Conservation (phyloP, 2,888 invertebrate species). For the Hypolimnas misippus region DNA sequence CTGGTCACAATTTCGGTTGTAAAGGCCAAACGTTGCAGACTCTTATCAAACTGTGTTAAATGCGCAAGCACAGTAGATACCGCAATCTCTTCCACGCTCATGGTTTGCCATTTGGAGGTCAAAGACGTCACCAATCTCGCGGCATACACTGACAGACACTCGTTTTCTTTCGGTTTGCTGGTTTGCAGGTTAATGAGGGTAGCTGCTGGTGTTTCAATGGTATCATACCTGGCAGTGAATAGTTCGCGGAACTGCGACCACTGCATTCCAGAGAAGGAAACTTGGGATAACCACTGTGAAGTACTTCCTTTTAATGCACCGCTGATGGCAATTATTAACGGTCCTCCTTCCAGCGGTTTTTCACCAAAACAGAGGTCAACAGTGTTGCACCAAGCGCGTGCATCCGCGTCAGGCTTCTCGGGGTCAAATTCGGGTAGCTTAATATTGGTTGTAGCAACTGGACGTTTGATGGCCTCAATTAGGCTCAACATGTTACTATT, state of each 20-base stretch:
- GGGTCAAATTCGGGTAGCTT: slow-evolving; percentile 15
- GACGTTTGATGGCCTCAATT: too few relatives aligned
- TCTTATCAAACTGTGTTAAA: slow-evolving; percentile 27
- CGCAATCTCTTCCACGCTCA: slow-evolving; percentile 26
- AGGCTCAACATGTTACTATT: too few relatives aligned
- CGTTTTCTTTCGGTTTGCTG: slow-evolving; percentile 23
- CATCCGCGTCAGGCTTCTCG: slow-evolving; percentile 3
- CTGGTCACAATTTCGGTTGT: slow-evolving; percentile 13
- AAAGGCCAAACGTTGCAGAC: background rate
- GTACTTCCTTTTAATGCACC: slow-evolving; percentile 31
- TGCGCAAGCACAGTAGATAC: slow-evolving; percentile 31
- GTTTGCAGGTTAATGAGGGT: slow-evolving; percentile 26
- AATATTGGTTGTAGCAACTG: too few relatives aligned
- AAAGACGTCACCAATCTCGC: slow-evolving; percentile 19
- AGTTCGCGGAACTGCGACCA: slow-evolving; percentile 36
- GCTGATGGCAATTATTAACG: slow-evolving; percentile 26
- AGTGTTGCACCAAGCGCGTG: slow-evolving; percentile 16
- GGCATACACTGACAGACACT: background rate
- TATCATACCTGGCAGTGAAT: slow-evolving; percentile 29
- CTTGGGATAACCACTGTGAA: slow-evolving; percentile 35
- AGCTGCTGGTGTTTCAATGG: slow-evolving; percentile 29
- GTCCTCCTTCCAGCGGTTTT: background rate
- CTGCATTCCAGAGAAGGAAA: slow-evolving; percentile 36
- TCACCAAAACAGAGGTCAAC: slow-evolving; percentile 11
- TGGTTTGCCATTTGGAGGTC: slow-evolving; percentile 21